Conservation (phyloP, 2,797 vertebrate genomes). For the Ctenopoma multispine region DNA sequence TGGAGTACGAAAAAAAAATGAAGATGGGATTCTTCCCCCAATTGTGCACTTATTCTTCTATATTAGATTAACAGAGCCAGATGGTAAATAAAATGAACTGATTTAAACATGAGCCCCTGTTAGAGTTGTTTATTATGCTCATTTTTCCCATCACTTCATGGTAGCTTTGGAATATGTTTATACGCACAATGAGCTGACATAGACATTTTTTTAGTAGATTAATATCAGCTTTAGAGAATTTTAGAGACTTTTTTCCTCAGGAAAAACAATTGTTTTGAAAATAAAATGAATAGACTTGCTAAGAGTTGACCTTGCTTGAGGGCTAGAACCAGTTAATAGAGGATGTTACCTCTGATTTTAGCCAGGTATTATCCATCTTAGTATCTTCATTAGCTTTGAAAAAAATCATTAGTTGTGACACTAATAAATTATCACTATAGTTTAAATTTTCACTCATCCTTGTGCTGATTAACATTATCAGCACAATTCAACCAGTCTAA, state of each 20-base stretch:
- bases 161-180: conserved; percentile 5
- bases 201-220: background rate
- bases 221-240: background rate
- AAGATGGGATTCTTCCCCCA: conserved; percentile 58
- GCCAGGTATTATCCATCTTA: conserved; percentile 2
- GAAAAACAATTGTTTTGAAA: background rate
- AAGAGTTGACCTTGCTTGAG: conserved; percentile 29
- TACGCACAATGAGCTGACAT: conserved; percentile 17
- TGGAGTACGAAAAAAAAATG: background rate
- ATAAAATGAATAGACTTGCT: conserved; percentile 1
- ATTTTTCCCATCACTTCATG: background rate
- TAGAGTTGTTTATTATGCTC: conserved; percentile 4
- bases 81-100: conserved; percentile 33
- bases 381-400: background rate
- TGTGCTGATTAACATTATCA: background rate
- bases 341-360: conserved; percentile 34
- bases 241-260: background rate
- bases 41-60: conserved; percentile 40
- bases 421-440: background rate
- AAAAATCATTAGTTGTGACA: background rate
- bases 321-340: conserved; percentile 23
- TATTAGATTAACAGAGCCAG: conserved; percentile 30
- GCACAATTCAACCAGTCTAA: background rate
- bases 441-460: background rate
- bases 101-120: conserved; percentile 21